These are phyloP conservation scores for Ptilonorhynchus violaceus DNA, from an alignment of 2,113 vertebrate genomes.

Conservation along the genomic window DNA sequence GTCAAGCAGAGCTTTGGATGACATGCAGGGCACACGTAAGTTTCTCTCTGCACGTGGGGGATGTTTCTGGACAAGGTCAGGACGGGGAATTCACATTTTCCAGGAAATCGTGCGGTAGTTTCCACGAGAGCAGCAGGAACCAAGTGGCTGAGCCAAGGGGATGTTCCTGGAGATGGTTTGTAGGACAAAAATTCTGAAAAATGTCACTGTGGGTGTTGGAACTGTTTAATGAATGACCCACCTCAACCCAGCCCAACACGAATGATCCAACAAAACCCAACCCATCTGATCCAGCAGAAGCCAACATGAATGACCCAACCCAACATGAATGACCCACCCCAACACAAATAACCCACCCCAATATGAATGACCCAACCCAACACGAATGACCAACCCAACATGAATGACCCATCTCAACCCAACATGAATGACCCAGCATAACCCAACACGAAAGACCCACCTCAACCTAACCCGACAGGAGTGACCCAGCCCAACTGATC, in stretches of 20 bases:
- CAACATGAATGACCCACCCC: neutral
- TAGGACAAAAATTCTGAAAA: neutral
- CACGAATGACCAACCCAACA: neutral
- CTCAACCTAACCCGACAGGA: neutral
- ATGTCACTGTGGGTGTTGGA: fast-evolving
- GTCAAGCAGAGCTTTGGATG: neutral
- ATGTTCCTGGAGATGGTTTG: neutral
- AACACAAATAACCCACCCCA: neutral
- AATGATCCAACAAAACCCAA: neutral
- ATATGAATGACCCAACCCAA: neutral
- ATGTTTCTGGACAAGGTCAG: neutral
- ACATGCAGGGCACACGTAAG: fast-evolving
- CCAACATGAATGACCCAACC: neutral
- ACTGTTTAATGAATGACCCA: neutral
- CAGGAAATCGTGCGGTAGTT: neutral
- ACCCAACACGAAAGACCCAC: no score
- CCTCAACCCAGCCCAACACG: fast-evolving
- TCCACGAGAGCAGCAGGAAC: neutral
- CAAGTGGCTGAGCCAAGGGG: neutral
- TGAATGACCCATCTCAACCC: neutral
- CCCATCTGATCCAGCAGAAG: neutral
- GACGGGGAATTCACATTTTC: neutral
- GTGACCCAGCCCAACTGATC: neutral
- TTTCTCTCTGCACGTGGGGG: neutral
- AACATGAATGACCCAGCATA: neutral